Evolutionary conservation across 2,888 invertebrate genomes (phyloP).

Genomic region (Parnassius apollo): DNA sequence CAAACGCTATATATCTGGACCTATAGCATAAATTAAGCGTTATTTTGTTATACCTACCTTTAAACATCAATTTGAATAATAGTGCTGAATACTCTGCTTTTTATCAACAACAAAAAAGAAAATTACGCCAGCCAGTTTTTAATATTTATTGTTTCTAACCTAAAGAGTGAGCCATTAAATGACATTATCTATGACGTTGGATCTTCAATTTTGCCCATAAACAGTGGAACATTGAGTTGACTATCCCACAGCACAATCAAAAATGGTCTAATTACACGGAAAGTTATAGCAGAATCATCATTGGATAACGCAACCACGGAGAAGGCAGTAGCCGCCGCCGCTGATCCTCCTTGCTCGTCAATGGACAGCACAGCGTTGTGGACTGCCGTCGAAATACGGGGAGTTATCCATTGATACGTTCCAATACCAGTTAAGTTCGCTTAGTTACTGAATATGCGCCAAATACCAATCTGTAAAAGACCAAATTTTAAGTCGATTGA

Average conservation of each 20-base stretch:
- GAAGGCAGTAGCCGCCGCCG: constrained; percentile 68
- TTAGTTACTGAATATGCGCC: constrained; percentile 57
- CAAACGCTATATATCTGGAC: too few species aligned
- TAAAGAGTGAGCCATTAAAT: too few species aligned
- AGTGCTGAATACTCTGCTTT: too few species aligned
- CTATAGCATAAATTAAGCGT: too few species aligned
- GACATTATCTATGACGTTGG: constrained; percentile 45
- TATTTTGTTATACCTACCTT: too few species aligned
- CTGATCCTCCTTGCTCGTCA: constrained; percentile 75
- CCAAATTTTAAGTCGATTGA: not conserved
- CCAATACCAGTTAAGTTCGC: constrained; percentile 63
- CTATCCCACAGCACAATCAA: constrained; percentile 73
- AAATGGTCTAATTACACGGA: constrained; percentile 74
- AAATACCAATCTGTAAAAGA: constrained; percentile 68
- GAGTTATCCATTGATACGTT: constrained; percentile 42
- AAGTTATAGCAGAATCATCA: constrained; percentile 52
- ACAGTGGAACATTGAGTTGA: constrained; percentile 64
- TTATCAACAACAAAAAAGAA: too few species aligned
- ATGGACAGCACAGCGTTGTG: constrained; percentile 77
- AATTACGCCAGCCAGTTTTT: too few species aligned
- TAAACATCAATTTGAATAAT: too few species aligned
- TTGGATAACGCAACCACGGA: constrained; percentile 72
- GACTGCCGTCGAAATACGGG: constrained; percentile 65
- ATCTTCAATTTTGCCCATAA: constrained; percentile 73
- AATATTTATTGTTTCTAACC: too few species aligned